phyloP scores from a whole-genome alignment of 2,797 vertebrate species.

The Glossophaga mutica region DNA sequence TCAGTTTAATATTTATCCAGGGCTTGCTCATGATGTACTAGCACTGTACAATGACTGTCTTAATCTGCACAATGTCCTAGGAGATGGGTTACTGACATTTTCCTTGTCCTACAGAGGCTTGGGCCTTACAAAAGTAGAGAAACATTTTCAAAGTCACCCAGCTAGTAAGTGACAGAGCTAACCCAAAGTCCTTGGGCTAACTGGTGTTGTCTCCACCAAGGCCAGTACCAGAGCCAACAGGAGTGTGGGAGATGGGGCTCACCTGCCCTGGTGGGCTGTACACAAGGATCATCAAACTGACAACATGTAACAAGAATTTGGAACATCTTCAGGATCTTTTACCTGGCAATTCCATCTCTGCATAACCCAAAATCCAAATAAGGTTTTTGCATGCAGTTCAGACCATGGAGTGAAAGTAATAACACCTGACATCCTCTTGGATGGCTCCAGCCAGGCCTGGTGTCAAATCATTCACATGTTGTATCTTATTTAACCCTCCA shows the following conservation, averaged over 20 bases:
- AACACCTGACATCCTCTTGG: background rate
- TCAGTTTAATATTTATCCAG: background rate
- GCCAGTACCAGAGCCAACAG: background rate
- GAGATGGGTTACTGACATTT: too few species aligned
- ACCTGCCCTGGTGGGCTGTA: background rate
- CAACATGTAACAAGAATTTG: background rate
- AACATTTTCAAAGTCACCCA: background rate
- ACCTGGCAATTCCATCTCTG: background rate
- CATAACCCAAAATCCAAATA: background rate
- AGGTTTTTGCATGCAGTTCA: background rate
- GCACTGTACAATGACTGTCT: rapidly evolving
- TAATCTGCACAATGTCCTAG: background rate
- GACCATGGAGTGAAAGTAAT: background rate
- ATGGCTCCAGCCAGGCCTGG: too few species aligned
- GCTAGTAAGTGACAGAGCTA: background rate
- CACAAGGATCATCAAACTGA: background rate
- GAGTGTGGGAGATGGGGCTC: background rate
- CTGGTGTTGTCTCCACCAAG: background rate
- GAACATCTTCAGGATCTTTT: background rate
- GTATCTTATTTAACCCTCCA: background rate
- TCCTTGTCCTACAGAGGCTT: background rate
- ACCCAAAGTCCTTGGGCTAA: background rate
- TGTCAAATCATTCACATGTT: too few species aligned
- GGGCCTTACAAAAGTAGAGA: background rate
- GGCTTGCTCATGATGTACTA: background rate